A percentile compares a stretch with the other conserved stretches of the same genome.
Evolutionary conservation across 2,888 invertebrate species (phyloP).

Genomic region (Acronicta leporina): DNA sequence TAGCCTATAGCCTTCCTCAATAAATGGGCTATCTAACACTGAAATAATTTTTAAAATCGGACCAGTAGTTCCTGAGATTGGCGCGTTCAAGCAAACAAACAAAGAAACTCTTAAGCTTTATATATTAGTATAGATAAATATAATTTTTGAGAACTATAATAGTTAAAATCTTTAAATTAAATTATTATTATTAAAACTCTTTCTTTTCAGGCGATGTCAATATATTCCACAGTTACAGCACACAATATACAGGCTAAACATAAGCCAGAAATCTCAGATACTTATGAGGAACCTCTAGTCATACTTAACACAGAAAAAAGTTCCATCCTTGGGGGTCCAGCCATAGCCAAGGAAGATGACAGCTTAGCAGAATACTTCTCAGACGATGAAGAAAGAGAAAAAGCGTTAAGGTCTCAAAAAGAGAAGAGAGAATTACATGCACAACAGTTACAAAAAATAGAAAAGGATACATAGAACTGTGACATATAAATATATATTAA

Average conservation of each 20-base stretch:
- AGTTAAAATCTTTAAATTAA: no score
- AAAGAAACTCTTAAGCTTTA: no score
- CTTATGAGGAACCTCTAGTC: conserved; percentile 74
- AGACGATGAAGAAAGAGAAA: conserved; percentile 85
- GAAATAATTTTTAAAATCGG: no score
- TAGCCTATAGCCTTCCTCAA: no score
- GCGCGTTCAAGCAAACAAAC: no score
- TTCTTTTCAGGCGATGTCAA: conserved; percentile 89
- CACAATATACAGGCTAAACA: conserved; percentile 70
- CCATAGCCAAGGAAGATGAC: conserved; percentile 71
- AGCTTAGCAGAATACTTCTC: conserved; percentile 84
- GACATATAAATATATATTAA: conserved; percentile 53
- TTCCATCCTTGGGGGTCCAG: conserved; percentile 74
- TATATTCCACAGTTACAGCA: conserved; percentile 88
- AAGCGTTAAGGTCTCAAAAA: conserved; percentile 76
- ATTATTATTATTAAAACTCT: conserved; percentile 2
- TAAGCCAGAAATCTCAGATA: conserved; percentile 63
- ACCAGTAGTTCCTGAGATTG: no score
- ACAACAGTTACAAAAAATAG: conserved; percentile 69
- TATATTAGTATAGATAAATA: no score
- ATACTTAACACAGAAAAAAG: conserved; percentile 77
- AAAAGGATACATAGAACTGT: conserved; percentile 77
- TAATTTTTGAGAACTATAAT: no score
- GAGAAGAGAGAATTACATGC: conserved; percentile 71
- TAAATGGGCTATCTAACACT: no score